Percentiles rank a stretch among this genome's conserved stretches.
Evolutionary conservation across 2,888 invertebrate species (phyloP).

Genomic region (Clistopyga incitator): DNA sequence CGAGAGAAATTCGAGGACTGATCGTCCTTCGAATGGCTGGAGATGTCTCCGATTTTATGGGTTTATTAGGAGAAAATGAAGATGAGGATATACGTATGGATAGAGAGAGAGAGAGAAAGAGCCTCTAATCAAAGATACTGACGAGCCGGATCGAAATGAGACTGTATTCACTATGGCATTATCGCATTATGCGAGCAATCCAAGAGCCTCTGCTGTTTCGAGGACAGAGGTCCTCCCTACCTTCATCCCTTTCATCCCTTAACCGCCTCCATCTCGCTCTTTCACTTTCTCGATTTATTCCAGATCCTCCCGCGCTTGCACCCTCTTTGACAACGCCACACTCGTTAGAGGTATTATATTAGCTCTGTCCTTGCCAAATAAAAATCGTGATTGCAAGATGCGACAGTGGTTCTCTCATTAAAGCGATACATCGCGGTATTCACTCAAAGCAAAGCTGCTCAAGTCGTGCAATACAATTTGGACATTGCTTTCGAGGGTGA

Average conservation of each 20-base stretch:
- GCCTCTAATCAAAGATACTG: slow-evolving; percentile 83
- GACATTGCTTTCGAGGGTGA: not conserved
- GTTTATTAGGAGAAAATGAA: slow-evolving; percentile 83
- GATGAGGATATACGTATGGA: slow-evolving; percentile 68
- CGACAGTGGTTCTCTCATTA: slow-evolving; percentile 12
- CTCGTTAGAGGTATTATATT: slow-evolving; percentile 82
- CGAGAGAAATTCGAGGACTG: slow-evolving; percentile 24
- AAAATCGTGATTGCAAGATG: slow-evolving; percentile 78
- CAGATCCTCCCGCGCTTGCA: slow-evolving; percentile 54
- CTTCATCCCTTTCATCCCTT: slow-evolving; percentile 48
- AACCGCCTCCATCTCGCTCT: slow-evolving; percentile 61
- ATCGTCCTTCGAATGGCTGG: slow-evolving; percentile 25
- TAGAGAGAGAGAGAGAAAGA: slow-evolving; percentile 64
- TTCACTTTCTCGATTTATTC: slow-evolving; percentile 29
- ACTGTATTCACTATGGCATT: slow-evolving; percentile 79
- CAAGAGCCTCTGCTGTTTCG: slow-evolving; percentile 57
- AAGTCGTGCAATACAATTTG: not conserved
- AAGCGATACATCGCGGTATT: not conserved
- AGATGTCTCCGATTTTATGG: slow-evolving; percentile 74
- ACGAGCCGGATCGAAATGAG: slow-evolving; percentile 70
- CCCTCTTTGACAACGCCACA: slow-evolving; percentile 72
- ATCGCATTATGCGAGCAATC: slow-evolving; percentile 77
- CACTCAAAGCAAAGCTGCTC: not conserved
- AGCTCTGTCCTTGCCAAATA: slow-evolving; percentile 76
- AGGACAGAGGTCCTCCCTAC: slow-evolving; percentile 28